phyloP scores from a whole-genome alignment of 2,113 vertebrate species.

The Oreamnos americanus region DNA sequence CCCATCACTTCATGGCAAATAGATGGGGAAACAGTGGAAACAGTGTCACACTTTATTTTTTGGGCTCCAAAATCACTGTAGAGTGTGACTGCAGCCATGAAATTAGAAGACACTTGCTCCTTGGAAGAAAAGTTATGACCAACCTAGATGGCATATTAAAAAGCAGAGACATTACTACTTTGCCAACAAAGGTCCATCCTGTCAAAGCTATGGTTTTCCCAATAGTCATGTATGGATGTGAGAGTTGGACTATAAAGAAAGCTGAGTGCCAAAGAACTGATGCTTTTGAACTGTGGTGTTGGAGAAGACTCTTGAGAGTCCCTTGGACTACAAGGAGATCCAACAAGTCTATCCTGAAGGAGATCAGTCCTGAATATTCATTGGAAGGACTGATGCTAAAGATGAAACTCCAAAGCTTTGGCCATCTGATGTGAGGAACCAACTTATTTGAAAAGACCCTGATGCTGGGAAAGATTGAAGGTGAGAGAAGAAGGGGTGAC shows the following conservation, averaged over 20 bases:
- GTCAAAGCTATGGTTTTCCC: neutral
- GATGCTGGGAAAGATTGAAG: neutral
- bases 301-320: neutral
- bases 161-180: neutral
- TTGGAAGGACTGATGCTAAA: neutral
- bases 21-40: neutral
- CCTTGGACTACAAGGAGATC: neutral
- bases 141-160: fast-evolving
- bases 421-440: neutral
- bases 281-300: neutral
- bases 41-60: neutral
- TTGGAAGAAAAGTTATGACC: neutral
- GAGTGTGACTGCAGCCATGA: neutral
- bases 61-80: neutral
- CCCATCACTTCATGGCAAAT: neutral
- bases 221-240: neutral
- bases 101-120: neutral
- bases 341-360: neutral
- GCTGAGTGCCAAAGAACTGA: neutral
- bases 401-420: neutral
- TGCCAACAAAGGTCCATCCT: neutral
- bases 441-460: neutral
- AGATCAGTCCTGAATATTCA: neutral
- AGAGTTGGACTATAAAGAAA: neutral
- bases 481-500: neutral